Evolutionary conservation across 2,888 invertebrate species (phyloP), one percentile per base, ranked within the genome.

Genomic region (Cryptosula pallasiana): DNA sequence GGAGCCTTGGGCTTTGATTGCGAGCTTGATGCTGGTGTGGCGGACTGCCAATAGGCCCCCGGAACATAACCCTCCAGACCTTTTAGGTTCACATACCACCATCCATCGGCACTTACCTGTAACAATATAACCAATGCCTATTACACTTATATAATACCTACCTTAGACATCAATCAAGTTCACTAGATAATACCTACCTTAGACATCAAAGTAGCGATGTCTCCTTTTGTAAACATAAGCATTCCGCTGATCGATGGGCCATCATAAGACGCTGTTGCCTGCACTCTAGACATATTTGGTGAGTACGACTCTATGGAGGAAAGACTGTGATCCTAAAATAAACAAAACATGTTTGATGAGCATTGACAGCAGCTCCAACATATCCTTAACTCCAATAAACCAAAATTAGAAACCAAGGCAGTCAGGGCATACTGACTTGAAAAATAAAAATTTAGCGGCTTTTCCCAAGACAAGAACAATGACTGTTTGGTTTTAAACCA

Each of bases 11-110:
- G 29, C 27, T 32, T 63, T 9, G 29, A 3, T 3, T 9, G 25
- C 32, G 63, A 32, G 13, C 25, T 32, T 25, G 32, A 2, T 32
- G 27, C 1, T 3, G 29, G 25, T 1, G 9, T 32, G 5, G 9
- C 29, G 9, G 63, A 16, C n/a, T 63, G 29, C 63, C 63, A 63
- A 32, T 63, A 63, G 9, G 5, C 63, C 3, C 63, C 63, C 13
- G 63, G 63, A 32, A 63, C 63, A 63, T 63, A 63, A 32, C 63
- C 72, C 1, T 71, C 36, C 1, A 55, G 71, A 23, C 73, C 73
- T n/a, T 74, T 73, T 3, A 75, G 69, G 32, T 73, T 70, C 29
- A 75, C 75, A 57, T 74, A 75, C 75, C 75, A 75, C 75, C 75
- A 75, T 13, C 75, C 75, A 32, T 13, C 32, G 63, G 25, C 63